Conservation (phyloP, 2,888 invertebrate genomes). For the Scaptomyza parva region DNA sequence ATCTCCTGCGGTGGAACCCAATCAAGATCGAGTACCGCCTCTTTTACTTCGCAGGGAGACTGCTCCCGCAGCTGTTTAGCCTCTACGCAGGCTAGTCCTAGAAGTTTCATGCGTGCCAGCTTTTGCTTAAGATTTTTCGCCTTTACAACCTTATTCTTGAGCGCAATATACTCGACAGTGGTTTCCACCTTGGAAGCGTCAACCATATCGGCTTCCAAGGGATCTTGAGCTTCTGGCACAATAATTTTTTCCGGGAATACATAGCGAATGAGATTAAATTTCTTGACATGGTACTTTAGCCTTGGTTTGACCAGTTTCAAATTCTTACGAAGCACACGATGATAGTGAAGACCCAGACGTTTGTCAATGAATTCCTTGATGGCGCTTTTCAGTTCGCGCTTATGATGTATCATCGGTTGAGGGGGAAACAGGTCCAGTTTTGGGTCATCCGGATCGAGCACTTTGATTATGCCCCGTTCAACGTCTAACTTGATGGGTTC, state of each 20-base stretch:
- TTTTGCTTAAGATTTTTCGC: slow-evolving; percentile 58
- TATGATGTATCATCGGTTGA: slow-evolving; percentile 46
- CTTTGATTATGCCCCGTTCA: slow-evolving; percentile 71
- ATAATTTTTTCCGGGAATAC: slow-evolving; percentile 68
- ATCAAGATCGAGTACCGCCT: slow-evolving; percentile 68
- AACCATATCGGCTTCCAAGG: slow-evolving; percentile 38
- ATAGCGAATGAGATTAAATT: slow-evolving; percentile 83
- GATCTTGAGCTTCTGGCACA: slow-evolving; percentile 40
- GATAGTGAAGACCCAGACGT: slow-evolving; percentile 78
- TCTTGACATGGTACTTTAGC: slow-evolving; percentile 75
- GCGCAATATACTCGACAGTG: slow-evolving; percentile 74
- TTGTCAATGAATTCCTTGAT: slow-evolving; percentile 66
- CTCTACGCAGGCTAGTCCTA: slow-evolving; percentile 74
- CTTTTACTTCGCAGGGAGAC: slow-evolving; percentile 67
- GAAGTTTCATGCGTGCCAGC: slow-evolving; percentile 66
- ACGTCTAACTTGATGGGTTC: slow-evolving; percentile 74
- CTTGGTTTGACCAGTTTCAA: slow-evolving; percentile 79
- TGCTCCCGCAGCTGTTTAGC: slow-evolving; percentile 58
- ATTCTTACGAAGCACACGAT: slow-evolving; percentile 73
- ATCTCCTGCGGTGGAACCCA: slow-evolving; percentile 80
- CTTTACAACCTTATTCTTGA: slow-evolving; percentile 58
- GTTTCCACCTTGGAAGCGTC: slow-evolving; percentile 58
- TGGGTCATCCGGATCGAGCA: slow-evolving; percentile 75
- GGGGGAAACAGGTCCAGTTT: slow-evolving; percentile 76
- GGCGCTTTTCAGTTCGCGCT: slow-evolving; percentile 53